Base-by-base conservation (phyloP, 2,113 vertebrate species). In the Acrocephalus kingi region DNA sequence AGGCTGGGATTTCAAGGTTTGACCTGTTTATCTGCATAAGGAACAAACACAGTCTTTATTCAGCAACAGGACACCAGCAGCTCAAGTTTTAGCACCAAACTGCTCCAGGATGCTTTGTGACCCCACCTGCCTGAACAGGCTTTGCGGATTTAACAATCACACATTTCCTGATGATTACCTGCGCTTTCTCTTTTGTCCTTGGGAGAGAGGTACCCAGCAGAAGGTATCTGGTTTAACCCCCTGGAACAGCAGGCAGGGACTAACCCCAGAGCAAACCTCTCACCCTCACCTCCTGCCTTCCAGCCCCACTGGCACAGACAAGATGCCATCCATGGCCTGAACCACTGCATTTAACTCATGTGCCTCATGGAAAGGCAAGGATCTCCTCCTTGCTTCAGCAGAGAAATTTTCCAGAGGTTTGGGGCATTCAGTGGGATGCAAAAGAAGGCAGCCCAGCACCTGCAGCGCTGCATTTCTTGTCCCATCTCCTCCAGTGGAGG, bases 301-400 rank as follows among this genome's bases (percentile, higher is more conserved):
- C 37, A 82, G 55, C 13, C 41, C 62, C 2, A 0, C 13, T 31
- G n/a, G 30, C 30, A 31, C 1, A 6, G 55, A 31, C 0, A 1
- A 35, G 21, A 3, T 61, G 20, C 56, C 31, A 31, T 15, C 25
- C 41, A 5, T 0, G 1, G 7, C 35, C 7, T 72, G 52, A 75
- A 23, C 19, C 18, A 5, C 30, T 17, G 39, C 28, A 11, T 43
- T 82, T 49, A 81, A 11, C 46, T 31, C 27, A 7, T 2, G 18
- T 59, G 20, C 51, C 33, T 48, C 24, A 5, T 11, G 30, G 33
- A 55, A 78, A 82, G 28, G 22, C 21, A 82, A 72, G 56, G 9
- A 55, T 51, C 24, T 73, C 20, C 23, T 90, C 27, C 21, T 43
- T 61, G 15, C 52, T 76, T 55, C 43, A 10, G 56, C 41, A 16